A percentile compares a stretch with the other conserved stretches of the same genome.
phyloP scores from a whole-genome alignment of 2,113 vertebrate genomes.

The Grallaria varia region DNA sequence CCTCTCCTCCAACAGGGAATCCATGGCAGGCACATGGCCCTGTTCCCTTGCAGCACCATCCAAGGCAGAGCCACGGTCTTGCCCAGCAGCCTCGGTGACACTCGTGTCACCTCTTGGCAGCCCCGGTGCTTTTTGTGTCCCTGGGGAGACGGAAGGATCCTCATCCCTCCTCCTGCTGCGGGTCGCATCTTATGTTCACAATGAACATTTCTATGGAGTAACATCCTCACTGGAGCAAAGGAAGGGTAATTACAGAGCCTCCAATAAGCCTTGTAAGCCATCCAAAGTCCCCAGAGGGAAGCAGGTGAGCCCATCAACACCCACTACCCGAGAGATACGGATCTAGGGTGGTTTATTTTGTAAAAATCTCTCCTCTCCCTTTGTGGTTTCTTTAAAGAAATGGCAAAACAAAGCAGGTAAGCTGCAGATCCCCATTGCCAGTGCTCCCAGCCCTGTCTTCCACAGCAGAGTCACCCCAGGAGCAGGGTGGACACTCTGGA shows the following conservation, averaged over 20 bases:
- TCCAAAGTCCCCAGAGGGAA: background rate
- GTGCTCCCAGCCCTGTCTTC: background rate
- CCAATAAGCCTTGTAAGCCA: background rate
- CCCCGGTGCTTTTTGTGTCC: background rate
- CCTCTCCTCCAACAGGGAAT: background rate
- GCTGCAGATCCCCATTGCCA: background rate
- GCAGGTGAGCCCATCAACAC: background rate
- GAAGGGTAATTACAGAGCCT: background rate
- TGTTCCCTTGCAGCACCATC: rapidly evolving
- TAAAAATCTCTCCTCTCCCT: conserved; percentile 11
- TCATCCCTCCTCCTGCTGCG: background rate
- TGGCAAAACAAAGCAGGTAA: background rate
- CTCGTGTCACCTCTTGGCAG: background rate
- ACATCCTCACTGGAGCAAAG: background rate
- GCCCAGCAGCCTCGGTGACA: background rate
- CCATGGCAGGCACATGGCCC: rapidly evolving
- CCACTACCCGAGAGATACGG: background rate
- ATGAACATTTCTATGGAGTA: rapidly evolving
- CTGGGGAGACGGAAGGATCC: background rate
- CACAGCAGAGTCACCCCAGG: background rate
- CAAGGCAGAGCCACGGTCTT: rapidly evolving
- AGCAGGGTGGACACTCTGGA: background rate
- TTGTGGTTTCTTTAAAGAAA: background rate
- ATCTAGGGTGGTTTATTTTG: background rate
- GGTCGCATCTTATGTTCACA: background rate